Conservation (phyloP, 2,797 vertebrate species). For the Chaetophractus vellerosus region DNA sequence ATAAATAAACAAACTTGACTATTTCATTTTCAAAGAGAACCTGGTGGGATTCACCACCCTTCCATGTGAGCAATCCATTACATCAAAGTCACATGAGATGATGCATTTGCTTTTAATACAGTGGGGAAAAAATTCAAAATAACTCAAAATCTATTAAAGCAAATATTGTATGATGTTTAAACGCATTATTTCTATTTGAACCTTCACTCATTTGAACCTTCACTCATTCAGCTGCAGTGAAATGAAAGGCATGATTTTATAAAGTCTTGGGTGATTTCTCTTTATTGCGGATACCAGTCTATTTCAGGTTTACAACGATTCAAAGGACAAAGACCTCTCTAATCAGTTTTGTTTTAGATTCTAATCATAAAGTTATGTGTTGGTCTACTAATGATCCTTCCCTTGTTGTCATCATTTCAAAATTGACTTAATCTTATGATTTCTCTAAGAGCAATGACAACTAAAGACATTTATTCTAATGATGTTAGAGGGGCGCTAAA, state of each 20-base stretch:
- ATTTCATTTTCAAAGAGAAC: conserved; percentile 20
- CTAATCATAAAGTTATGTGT: background rate
- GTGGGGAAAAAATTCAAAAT: background rate
- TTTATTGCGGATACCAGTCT: background rate
- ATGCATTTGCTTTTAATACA: background rate
- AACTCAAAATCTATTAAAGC: background rate
- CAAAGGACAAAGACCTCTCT: background rate
- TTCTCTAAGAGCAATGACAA: background rate
- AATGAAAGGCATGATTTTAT: background rate
- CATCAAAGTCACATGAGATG: background rate
- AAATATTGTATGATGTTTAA: background rate
- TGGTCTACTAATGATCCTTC: background rate
- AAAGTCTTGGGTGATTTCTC: background rate
- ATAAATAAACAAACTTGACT: background rate
- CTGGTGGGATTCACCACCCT: background rate
- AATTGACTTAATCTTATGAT: background rate
- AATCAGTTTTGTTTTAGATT: background rate
- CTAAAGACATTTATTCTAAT: background rate
- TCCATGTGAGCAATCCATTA: background rate
- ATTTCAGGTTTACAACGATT: background rate
- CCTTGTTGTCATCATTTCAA: background rate
- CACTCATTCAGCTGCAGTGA: background rate
- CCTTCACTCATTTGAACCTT: background rate
- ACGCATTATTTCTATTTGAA: background rate
- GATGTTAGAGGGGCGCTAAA: no score